Base-by-base conservation (phyloP, 64 coral and sea anemone genomes). In the Dendrophyllia cribrosa region DNA sequence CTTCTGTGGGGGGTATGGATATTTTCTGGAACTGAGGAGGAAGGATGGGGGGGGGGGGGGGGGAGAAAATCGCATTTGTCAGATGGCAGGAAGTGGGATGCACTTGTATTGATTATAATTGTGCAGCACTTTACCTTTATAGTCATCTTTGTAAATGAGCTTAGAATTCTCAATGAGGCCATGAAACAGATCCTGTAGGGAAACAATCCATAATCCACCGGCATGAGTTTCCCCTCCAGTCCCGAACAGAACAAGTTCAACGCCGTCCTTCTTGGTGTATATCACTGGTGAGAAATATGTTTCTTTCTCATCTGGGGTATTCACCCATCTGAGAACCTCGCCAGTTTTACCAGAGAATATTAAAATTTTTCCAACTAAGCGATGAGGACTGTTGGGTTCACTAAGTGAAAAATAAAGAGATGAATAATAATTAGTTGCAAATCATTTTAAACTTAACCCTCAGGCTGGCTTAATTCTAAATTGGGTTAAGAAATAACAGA, bases 331-430 rank as follows among this genome's bases (percentile, higher is more conserved):
- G 6, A 99, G 83, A 50, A 99, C 88, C 47, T 91, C 66, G 19
- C 97, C 97, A 77, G 94, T 91, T 66, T 94, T 99, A 0, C 97
- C 97, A 91, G 94, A 99, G 63, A 99, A 96, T 72, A 99, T 76
- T 3, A 99, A 75, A 23, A 99, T 55, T 58, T 91, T 87, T 21
- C 97, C 97, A 63, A 93, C 87, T 48, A 99, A 77, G 60, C 97
- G 86, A 19, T 91, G 25, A 61, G 83, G 59, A 85, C 97, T 99
- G 77, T 91, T 77, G 47, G 97, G 82, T 17, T 99, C 97, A 59
- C 97, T 99, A 71, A 47, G 5, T n/a, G 22, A 87, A 65, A 19
- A 14, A 47, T 14, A 80, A 87, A 34, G 67, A 44, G 53, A 86
- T 9, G 6, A 78, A 51, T 34, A 48, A 0, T 16, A 50, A 16